phyloP scores from a whole-genome alignment of 1,140 invertebrate genomes.

The Belonocnema kinseyi region DNA sequence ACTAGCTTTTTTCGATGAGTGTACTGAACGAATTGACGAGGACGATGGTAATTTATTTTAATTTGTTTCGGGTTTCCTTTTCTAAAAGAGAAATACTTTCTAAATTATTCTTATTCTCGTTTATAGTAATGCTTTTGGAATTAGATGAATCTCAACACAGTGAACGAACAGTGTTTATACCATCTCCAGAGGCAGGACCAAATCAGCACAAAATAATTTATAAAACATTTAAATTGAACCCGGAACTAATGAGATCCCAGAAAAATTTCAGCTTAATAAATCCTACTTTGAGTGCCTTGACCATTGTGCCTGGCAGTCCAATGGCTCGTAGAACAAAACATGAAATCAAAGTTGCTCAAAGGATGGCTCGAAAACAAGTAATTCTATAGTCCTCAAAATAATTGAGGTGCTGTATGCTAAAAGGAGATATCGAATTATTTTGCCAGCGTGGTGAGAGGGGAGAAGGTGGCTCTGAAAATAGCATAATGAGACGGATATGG shows the following conservation, averaged over 20 bases:
- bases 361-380: slow-evolving; percentile 86
- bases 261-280: slow-evolving; percentile 69
- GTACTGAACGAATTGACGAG: slow-evolving; percentile 86
- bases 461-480: no score
- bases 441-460: no score
- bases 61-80: not conserved
- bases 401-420: no score
- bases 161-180: slow-evolving; percentile 96
- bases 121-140: slow-evolving; percentile 81
- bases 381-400: slow-evolving; percentile 32
- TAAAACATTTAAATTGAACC: slow-evolving; percentile 77
- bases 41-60: slow-evolving; percentile 74
- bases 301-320: slow-evolving; percentile 86
- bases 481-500: no score
- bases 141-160: slow-evolving; percentile 85
- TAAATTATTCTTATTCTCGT: slow-evolving; percentile 5
- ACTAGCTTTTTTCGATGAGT: slow-evolving; percentile 98
- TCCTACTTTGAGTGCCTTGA: slow-evolving; percentile 67
- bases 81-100: not conserved
- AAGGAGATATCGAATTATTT: no score
- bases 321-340: slow-evolving; percentile 95
- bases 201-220: slow-evolving; percentile 67
- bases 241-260: slow-evolving; percentile 76
- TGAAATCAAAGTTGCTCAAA: slow-evolving; percentile 94
- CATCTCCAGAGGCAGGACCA: slow-evolving; percentile 89